Conservation (phyloP, 2,797 vertebrate genomes). For the Pogonophryne albipinna region DNA sequence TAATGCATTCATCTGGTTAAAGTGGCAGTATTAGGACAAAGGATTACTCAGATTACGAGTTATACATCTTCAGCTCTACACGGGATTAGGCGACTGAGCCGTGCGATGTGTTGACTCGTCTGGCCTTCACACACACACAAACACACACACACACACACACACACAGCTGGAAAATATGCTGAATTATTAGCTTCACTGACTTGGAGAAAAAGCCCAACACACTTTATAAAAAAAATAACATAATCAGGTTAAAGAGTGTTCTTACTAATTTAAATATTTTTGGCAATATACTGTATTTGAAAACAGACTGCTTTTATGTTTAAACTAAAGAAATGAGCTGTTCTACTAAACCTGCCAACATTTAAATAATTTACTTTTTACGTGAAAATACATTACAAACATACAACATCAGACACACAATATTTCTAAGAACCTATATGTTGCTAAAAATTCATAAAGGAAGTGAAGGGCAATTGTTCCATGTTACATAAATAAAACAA, state of each 20-base stretch:
- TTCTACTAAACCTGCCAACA: background rate
- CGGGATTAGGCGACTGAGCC: slow-evolving; percentile 45
- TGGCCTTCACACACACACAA: background rate
- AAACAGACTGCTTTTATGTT: background rate
- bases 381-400: slow-evolving; percentile 8
- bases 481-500: slow-evolving; percentile 18
- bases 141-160: too few species aligned
- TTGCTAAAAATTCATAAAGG: too few species aligned
- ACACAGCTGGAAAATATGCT: slow-evolving; percentile 18
- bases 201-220: background rate
- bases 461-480: background rate
- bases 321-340: background rate
- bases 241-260: background rate
- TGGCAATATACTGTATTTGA: background rate
- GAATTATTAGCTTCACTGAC: slow-evolving; percentile 18
- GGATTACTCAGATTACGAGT: slow-evolving; percentile 59
- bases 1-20: slow-evolving; percentile 58
- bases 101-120: slow-evolving; percentile 8
- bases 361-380: background rate
- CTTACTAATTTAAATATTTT: slow-evolving; percentile 4
- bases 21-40: slow-evolving; percentile 61
- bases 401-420: slow-evolving; percentile 35
- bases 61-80: slow-evolving; percentile 25
- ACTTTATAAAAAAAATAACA: background rate
- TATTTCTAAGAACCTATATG: too few species aligned